Conservation (phyloP, 1,140 invertebrate genomes). For the Chymomyza costata region DNA sequence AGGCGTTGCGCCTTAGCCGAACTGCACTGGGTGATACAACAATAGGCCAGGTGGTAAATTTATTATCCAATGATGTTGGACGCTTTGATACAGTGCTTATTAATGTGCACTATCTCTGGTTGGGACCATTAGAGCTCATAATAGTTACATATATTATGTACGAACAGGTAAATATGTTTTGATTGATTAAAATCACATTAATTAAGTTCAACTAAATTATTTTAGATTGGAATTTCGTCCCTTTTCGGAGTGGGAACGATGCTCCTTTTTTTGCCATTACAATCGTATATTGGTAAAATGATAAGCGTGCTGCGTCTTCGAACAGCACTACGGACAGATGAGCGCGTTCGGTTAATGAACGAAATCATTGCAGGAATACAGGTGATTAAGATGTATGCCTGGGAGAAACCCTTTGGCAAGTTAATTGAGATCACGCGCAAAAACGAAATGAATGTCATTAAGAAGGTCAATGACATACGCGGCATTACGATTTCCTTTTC, state of each 20-base stretch:
- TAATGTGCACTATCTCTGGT: conserved; percentile 75
- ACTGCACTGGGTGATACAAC: conserved; percentile 85
- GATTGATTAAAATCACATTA: too few species aligned
- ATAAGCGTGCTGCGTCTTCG: conserved; percentile 80
- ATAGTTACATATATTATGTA: conserved; percentile 76
- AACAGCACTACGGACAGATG: conserved; percentile 85
- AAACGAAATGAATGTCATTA: conserved; percentile 78
- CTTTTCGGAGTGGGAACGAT: conserved; percentile 87
- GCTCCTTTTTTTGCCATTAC: conserved; percentile 88
- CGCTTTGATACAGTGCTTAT: conserved; percentile 73
- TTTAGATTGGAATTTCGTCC: conserved; percentile 76
- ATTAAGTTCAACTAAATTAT: too few species aligned
- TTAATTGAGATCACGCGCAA: conserved; percentile 78
- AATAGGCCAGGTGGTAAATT: conserved; percentile 85
- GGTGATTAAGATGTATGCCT: conserved; percentile 95
- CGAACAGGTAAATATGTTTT: conserved; percentile 40
- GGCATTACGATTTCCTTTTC: conserved; percentile 84
- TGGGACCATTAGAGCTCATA: conserved; percentile 78
- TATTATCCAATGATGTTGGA: conserved; percentile 81
- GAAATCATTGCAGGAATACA: conserved; percentile 92
- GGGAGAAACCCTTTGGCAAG: conserved; percentile 86
- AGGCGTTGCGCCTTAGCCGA: conserved; percentile 79
- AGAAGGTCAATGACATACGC: conserved; percentile 81
- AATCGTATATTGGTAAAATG: conserved; percentile 85
- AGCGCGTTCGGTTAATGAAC: conserved; percentile 90